Evolutionary conservation across 1,140 invertebrate genomes (phyloP).

Genomic region (Drosophila bocki): DNA sequence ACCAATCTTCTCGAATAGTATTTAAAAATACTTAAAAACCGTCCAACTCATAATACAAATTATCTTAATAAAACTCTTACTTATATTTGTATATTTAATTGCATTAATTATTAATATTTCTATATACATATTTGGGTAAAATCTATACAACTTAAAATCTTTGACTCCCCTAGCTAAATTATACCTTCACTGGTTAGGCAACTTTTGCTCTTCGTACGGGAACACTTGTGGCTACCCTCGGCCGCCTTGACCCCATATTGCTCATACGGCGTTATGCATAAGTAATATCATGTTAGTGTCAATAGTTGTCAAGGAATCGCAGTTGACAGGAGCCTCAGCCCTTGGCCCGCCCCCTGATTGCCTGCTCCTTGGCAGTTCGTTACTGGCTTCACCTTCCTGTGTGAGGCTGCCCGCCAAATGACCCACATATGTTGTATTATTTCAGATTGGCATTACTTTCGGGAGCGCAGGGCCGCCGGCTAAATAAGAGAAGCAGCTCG

Average conservation of each 20-base stretch:
- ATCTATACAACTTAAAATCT: not conserved
- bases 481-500: slow-evolving; percentile 75
- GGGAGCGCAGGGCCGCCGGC: slow-evolving; percentile 38
- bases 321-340: slow-evolving; percentile 53
- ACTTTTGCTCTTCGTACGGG: too few relatives aligned
- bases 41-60: too few relatives aligned
- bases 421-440: slow-evolving; percentile 67
- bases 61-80: too few relatives aligned
- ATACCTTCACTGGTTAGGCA: not conserved
- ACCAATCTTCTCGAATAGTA: too few relatives aligned
- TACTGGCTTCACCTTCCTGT: slow-evolving; percentile 49
- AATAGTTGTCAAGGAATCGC: slow-evolving; percentile 73
- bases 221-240: slow-evolving; percentile 16
- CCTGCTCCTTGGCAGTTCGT: slow-evolving; percentile 60
- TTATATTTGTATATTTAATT: too few relatives aligned
- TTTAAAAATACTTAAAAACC: too few relatives aligned
- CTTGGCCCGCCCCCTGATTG: not conserved
- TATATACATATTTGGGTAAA: too few relatives aligned
- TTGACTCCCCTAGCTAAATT: not conserved
- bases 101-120: too few relatives aligned
- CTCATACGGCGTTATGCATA: slow-evolving; percentile 68
- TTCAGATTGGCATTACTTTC: slow-evolving; percentile 74
- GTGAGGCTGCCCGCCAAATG: slow-evolving; percentile 2
- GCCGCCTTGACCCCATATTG: slow-evolving; percentile 38
- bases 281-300: slow-evolving; percentile 78